Evolutionary conservation across 1,140 invertebrate species (phyloP), one percentile per base, ranked within the genome.

Genomic region (Zaprionus vittiger): DNA sequence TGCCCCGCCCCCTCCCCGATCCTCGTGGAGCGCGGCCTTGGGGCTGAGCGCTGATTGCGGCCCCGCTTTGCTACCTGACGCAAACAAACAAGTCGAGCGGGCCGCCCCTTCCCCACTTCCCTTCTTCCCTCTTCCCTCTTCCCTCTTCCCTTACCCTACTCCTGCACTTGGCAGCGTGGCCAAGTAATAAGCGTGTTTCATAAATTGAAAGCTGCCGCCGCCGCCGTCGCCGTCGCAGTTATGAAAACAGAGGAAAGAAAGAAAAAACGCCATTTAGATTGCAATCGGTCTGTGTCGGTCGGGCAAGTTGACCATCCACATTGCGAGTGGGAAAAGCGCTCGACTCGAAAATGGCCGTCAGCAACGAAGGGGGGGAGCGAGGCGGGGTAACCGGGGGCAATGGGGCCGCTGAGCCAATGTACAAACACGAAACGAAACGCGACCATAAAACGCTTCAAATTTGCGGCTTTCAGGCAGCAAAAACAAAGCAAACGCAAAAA

Each of bases 171-270:
- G 52, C 56, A 52, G 38, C 61, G 65, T 52, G 66, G 61, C 44
- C 64, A 54, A 70, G 84, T 83, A 87, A 83, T 83, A 83, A 87
- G 84, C 83, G 84, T 83, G 84, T 87, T 87, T 87, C 80, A 89
- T 87, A 87, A 87, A 87, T 87, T 87, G 83, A 89, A 87, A 89
- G 83, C 83, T 85, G 83, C 83, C 79, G 80, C 64, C 44, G 61
- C 73, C 76, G 81, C 76, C 76, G 82, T 65, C 47, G 63, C 56
- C 54, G 67, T 73, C 82, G 73, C 76, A 73, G 79, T 89, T 86
- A 89, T 89, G 73, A 87, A 87, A 86, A 72, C 77, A 68, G n/a
- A 56, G 77, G 52, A 73, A 79, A 56, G 37, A 52, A 52, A 34
- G 34, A 77, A 81, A 80, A 81, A 85, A 79, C 54, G 63, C 83